Evolutionary conservation across 2,888 invertebrate species (phyloP), one percentile per base, ranked within the genome.

Genomic region (Spatulosminthurus flaviceps): DNA sequence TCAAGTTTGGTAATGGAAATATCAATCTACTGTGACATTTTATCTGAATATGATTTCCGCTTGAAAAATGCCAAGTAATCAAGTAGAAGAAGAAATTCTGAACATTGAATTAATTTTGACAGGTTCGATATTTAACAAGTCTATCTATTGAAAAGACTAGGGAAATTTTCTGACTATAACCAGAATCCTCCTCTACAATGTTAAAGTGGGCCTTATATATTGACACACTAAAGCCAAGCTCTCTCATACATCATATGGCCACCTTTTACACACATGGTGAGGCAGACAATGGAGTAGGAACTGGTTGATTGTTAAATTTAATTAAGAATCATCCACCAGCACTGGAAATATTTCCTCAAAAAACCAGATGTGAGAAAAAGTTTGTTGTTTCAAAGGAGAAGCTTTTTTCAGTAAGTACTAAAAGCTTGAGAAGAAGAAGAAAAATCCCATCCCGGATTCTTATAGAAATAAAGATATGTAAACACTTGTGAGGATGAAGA

Each of bases 31-130:
- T 64, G 4, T 60, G 64, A 64, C 64, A 64, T 64, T 64, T 64
- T 64, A 64, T 64, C 64, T 64, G 64, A 64, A 64, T 64, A 64
- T 24, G 64, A 64, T 64, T 64, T 64, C 64, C 64, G 64, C 64
- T 64, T 64, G 64, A 64, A 64, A 11, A 9, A 64, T 26, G 64
- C 64, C 64, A 64, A 22, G 64, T 64, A 64, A 64, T 64, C 64
- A 64, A 26, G 24, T 64, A 64, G 64, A 64, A 64, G 64, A 24
- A 64, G 64, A 16, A 22, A 64, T 22, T 64, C 19, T 2, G 64
- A 64, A 26, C 64, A 24, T n/a, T 2, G 64, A 64, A 64, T 64
- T 64, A 64, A 64, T 64, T 64, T 24, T 64, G 64, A 64, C 64
- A 64, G 64, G 24, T 64, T 24, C 64, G n/a, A 64, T 64, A 64